Evolutionary conservation across 2,888 invertebrate species (phyloP), one percentile per base, ranked within the genome.

Genomic region (Lasioglossum villosulum): DNA sequence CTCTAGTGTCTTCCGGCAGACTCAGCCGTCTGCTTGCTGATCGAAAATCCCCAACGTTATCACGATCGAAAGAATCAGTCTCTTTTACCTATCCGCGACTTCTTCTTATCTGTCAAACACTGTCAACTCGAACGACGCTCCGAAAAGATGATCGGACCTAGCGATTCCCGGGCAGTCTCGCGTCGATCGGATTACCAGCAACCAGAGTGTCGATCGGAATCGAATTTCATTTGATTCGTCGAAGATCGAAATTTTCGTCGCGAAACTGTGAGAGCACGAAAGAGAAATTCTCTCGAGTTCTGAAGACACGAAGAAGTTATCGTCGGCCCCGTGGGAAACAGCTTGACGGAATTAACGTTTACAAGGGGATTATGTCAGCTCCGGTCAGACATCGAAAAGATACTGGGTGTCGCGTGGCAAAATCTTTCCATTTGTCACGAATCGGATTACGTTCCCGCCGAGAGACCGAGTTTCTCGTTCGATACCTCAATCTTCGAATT

Each of bases 341-440:
- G 72, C n/a, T 56, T 45, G 52, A n/a, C 34, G 42, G 70, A 78
- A 77, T 84, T 84, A 59, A 78, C 70, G 78, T 84, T 70, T 75
- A 39, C 34, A 16, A 78, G 66, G 48, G 59, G 75, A 78, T 86
- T 75, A 76, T 39, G 68, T 45, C 23, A 48, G 8, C 8, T 6
- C 70, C 8, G 34, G 78, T 59, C 59, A 37, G 74, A 78, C 68
- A 59, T 39, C 52, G 56, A 27, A 42, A 70, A 34, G 45, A 70
- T 42, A 16, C n/a, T n/a, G 16, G n/a, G 27, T 30, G 66, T 72
- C 75, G 52, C 66, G 37, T 23, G 37, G 34, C 68, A 48, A 52
- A 52, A 82, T 76, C 63, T 48, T 80, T 78, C 66, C 78, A 74
- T 82, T 86, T 52, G 81, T 86, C 75, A 70, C 70, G 59, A 56